Evolutionary conservation across 2,888 invertebrate genomes (phyloP).

Genomic region (Ochropleura plecta): DNA sequence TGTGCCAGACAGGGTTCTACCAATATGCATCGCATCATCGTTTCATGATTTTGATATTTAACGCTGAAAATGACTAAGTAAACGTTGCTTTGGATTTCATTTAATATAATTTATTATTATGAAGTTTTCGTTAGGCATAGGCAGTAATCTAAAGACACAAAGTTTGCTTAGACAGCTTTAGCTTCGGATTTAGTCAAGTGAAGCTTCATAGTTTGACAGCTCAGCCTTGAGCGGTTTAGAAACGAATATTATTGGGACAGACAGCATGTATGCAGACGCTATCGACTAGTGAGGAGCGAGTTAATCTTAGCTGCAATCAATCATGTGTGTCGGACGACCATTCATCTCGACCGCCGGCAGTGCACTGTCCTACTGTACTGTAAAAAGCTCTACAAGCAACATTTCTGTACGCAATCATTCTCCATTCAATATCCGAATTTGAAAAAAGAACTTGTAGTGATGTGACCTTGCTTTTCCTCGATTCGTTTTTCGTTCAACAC

Average conservation of each 20-base stretch:
- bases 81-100: neutral
- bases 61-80: conserved; percentile 10
- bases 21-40: conserved; percentile 27
- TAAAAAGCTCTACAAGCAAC: conserved; percentile 77
- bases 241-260: neutral
- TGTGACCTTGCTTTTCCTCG: conserved; percentile 88
- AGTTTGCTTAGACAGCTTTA: neutral
- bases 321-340: conserved; percentile 56
- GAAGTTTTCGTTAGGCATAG: too few relatives aligned
- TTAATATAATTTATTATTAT: too few relatives aligned
- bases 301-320: conserved; percentile 46
- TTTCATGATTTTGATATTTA: conserved; percentile 46
- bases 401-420: conserved; percentile 83
- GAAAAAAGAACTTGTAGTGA: conserved; percentile 89
- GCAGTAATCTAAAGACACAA: too few relatives aligned
- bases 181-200: neutral
- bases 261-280: conserved; percentile 5
- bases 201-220: neutral
- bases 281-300: conserved; percentile 24
- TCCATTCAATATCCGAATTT: conserved; percentile 89
- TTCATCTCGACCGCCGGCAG: conserved; percentile 50
- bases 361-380: conserved; percentile 80
- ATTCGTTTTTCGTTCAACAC: conserved; percentile 88
- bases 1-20: conserved; percentile 52
- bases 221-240: neutral